Base-by-base conservation (phyloP, 2,888 invertebrate species). In the Orchesellides sinensis region DNA sequence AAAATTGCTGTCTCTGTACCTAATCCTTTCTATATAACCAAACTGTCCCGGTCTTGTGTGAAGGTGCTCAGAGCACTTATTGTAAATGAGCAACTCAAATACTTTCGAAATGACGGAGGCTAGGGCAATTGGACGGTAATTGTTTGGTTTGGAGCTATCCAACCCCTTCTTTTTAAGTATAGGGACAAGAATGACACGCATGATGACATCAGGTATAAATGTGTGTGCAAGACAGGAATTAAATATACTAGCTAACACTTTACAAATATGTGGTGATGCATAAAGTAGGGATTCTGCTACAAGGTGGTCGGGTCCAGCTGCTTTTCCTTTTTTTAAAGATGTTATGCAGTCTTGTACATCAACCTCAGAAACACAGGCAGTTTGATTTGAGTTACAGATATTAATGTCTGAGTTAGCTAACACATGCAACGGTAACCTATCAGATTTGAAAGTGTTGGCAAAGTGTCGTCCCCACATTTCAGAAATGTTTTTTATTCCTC, bases 1-100 rank as follows among this genome's bases (percentile, higher is more conserved):
- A 74, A 74, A 49, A 74, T 74, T 29, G 74, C 74, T 12, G 63
- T 63, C 17, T 74, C 74, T 2, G 49, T 49, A 2, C 74, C 74
- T n/a, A 27, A 74, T 29, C 2, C 25, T 19, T 19, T 49, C 19
- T 47, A 63, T 75, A 19, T 65, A 75, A 17, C 65, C 74, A 75
- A 75, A 75, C 19, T 75, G 74, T n/a, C 54, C 14, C 8, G 23
- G 10, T 5, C 23, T 10, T 23, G 74, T 75, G 2, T 8, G 1
- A 2, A 75, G n/a, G 4, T 63, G 10, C 0, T 21, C 10, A 10
- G 3, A 2, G n/a, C 25, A 27, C 17, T 35, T 3, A 2, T 75
- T 17, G 0, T n/a, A n/a, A 2, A 75, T 49, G 0, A 75, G 4
- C n/a, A n/a, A 23, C 29, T 75, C 74, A 52, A 75, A 65, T 8